These are phyloP conservation scores for Periophthalmodon schlosseri DNA, from an alignment of 2,113 vertebrate species.

Conservation along the genomic window DNA sequence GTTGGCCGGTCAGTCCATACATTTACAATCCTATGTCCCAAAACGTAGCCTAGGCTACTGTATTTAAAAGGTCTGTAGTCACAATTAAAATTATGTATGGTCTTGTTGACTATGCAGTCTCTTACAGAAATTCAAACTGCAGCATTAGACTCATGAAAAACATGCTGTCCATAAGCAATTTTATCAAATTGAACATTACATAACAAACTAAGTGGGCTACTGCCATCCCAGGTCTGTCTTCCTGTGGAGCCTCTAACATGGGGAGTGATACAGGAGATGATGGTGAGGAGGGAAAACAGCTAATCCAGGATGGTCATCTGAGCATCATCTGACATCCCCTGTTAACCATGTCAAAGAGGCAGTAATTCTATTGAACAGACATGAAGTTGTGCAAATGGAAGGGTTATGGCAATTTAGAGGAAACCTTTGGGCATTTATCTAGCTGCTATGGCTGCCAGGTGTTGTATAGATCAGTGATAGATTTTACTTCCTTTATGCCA, in stretches of 20 bases:
- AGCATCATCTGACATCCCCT: conserved; percentile 52
- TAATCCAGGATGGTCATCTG: conserved; percentile 43
- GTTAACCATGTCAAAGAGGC: conserved; percentile 27
- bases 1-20: neutral
- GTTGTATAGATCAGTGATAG: neutral
- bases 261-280: conserved; percentile 51
- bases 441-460: conserved; percentile 3
- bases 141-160: conserved; percentile 42
- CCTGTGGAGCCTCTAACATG: conserved; percentile 57
- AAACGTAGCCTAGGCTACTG: neutral
- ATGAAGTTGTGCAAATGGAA: conserved; percentile 18
- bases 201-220: conserved; percentile 69
- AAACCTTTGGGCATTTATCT: conserved; percentile 12
- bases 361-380: conserved; percentile 21
- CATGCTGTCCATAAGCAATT: conserved; percentile 60
- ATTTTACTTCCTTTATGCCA: too few relatives aligned
- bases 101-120: neutral
- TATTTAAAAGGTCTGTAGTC: neutral
- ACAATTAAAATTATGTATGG: neutral
- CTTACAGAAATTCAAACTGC: conserved; percentile 13
- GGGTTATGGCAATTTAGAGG: conserved; percentile 27
- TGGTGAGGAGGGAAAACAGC: conserved; percentile 43
- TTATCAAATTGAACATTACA: conserved; percentile 72
- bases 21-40: neutral
- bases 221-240: conserved; percentile 60